phyloP scores from a whole-genome alignment of 2,113 vertebrate species.

The Pangasianodon gigas region DNA sequence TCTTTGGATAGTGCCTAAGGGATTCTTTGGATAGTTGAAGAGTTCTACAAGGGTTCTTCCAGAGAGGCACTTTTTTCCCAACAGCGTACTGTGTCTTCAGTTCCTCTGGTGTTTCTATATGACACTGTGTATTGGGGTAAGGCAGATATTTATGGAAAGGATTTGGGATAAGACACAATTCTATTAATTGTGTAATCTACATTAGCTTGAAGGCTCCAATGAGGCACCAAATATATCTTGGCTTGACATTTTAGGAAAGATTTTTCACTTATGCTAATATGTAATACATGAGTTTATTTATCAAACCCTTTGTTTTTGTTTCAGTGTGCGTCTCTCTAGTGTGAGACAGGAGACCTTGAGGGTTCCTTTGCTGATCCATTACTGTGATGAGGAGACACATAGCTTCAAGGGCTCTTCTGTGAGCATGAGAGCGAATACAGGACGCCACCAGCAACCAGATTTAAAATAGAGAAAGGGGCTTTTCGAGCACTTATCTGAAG shows the following conservation, averaged over 20 bases:
- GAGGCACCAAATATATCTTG: background rate
- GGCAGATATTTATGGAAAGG: too few relatives aligned
- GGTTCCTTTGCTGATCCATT: conserved; percentile 17
- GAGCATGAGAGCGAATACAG: background rate
- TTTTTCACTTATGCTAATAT: background rate
- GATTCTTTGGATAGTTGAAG: background rate
- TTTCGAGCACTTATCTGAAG: conserved; percentile 1
- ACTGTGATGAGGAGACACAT: conserved; percentile 21
- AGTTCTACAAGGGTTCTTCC: background rate
- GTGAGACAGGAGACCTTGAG: conserved; percentile 18
- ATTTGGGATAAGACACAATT: background rate
- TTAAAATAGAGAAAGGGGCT: conserved; percentile 2
- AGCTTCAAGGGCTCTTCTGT: conserved; percentile 32
- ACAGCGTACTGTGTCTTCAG: background rate
- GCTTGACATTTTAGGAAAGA: background rate
- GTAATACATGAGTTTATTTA: conserved; percentile 7
- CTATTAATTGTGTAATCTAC: background rate
- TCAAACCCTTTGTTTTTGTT: background rate
- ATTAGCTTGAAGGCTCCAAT: background rate
- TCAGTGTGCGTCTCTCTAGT: background rate
- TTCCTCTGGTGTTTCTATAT: background rate
- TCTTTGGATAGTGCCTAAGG: background rate
- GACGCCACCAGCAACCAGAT: conserved; percentile 13
- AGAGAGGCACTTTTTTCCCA: background rate
- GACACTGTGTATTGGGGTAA: too few relatives aligned